Percentiles rank a stretch among this genome's conserved stretches.
phyloP scores from a whole-genome alignment of 2,888 invertebrate genomes.

The Proisotoma minuta region DNA sequence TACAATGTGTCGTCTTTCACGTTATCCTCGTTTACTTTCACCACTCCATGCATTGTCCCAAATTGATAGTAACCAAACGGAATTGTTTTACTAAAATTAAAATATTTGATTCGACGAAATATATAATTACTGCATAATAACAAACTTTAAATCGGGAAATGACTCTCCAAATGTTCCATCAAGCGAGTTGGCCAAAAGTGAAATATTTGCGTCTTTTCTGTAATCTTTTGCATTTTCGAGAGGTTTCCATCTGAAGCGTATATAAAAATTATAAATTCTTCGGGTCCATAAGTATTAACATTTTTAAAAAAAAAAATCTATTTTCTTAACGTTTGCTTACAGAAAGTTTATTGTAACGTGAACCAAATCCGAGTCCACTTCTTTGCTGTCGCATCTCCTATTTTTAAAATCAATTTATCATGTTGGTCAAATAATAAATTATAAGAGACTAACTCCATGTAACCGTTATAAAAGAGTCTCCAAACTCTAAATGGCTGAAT shows the following conservation, averaged over 20 bases:
- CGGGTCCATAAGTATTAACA: conserved; percentile 3
- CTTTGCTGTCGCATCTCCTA: conserved; percentile 12
- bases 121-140: conserved; percentile 3
- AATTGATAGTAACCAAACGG: conserved; percentile 60
- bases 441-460: conserved; percentile 52
- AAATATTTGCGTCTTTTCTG: conserved; percentile 37
- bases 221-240: conserved; percentile 36
- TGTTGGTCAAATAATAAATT: neutral
- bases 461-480: conserved; percentile 66
- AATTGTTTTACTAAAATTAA: conserved; percentile 25
- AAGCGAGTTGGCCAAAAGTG: conserved; percentile 34
- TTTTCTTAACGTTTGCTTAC: conserved; percentile 53
- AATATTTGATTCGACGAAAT: neutral
- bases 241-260: conserved; percentile 45
- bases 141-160: conserved; percentile 22
- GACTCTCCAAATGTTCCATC: conserved; percentile 37
- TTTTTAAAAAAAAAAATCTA: neutral
- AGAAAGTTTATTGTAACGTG: conserved; percentile 59
- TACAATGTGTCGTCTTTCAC: conserved; percentile 53
- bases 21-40: conserved; percentile 51
- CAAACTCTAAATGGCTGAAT: conserved; percentile 60
- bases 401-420: neutral
- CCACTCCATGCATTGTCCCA: conserved; percentile 60
- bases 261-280: conserved; percentile 11
- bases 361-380: conserved; percentile 51